These are phyloP conservation scores for Lamellibrachia luymesi DNA, from an alignment of 1,140 invertebrate species.

Conservation along the genomic window DNA sequence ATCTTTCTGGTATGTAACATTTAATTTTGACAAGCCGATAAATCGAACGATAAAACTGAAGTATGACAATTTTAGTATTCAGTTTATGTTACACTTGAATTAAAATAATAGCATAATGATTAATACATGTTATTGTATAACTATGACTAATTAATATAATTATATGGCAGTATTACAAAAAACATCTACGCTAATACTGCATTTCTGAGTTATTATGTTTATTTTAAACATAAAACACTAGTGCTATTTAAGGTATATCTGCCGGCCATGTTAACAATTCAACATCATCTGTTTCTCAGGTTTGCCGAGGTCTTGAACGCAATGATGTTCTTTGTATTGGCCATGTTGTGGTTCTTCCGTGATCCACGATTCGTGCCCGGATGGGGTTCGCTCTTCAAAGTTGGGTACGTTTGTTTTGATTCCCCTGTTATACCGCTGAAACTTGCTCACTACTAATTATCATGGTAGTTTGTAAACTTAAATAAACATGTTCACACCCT, in stretches of 20 bases:
- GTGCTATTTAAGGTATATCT: background rate
- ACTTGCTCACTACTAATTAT: background rate
- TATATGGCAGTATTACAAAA: background rate
- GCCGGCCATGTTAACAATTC: background rate
- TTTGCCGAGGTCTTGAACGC: constrained; percentile 23
- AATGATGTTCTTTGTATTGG: constrained; percentile 20
- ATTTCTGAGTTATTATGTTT: background rate
- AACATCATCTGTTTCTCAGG: background rate
- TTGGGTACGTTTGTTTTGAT: constrained; percentile 21
- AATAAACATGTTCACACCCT: too few relatives aligned
- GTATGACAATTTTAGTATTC: too few relatives aligned
- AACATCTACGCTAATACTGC: background rate
- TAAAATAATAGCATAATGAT: too few relatives aligned
- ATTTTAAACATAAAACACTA: background rate
- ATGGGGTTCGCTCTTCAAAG: constrained; percentile 60
- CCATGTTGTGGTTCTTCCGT: constrained; percentile 74
- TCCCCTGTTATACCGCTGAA: background rate
- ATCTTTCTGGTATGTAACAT: too few relatives aligned
- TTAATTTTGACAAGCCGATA: too few relatives aligned
- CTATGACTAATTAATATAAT: background rate
- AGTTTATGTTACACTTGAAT: too few relatives aligned
- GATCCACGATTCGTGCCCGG: constrained; percentile 77
- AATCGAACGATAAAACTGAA: too few relatives aligned
- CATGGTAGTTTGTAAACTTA: too few relatives aligned
- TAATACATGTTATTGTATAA: background rate